Evolutionary conservation across 2,888 invertebrate species (phyloP), one percentile per base, ranked within the genome.

Genomic region (Dynastes maya): DNA sequence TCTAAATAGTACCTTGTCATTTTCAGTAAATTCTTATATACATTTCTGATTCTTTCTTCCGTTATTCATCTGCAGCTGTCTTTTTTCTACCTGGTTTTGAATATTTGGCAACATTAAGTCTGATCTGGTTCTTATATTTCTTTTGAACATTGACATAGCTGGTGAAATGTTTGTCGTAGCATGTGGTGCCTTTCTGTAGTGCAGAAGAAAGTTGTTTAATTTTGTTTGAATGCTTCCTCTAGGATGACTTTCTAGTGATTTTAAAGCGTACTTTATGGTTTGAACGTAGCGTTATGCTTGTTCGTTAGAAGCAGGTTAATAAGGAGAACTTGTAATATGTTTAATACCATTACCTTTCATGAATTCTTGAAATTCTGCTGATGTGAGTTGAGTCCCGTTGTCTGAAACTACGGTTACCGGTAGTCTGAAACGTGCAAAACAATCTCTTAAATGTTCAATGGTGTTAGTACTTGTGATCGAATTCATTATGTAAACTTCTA

Each of bases 241-340:
- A 2, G 58, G 58, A 58, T 16, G 16, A 58, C 6, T 58, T 2
- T 16, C 16, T 58, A 58, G 58, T 58, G 6, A 6, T 22, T 58
- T 58, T 58, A 58, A 58, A 58, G 11, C 58, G 22, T 58, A 58
- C n/a, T 58, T 58, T 58, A 32, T 58, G 16, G 58, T 16, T 58
- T 58, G 16, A 0, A 13, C 13, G 22, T 16, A 58, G 58, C 58
- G 58, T 58, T 58, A 2, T 16, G 58, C 58, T 58, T 58, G 16
- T 58, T n/a, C 58, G 16, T 58, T 32, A 32, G 2, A 37, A 37
- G 32, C 32, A 37, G 0, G 32, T 1, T 2, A 37, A 16, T 16
- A 58, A 16, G 58, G 58, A 58, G 27, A 16, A 58, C 8, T 16
- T 58, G 58, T 27, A 58, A 2, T 32, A 32, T 32, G 32, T 4